Evolutionary conservation across 2,797 vertebrate species (phyloP).

Genomic region (Cyclopterus lumpus): DNA sequence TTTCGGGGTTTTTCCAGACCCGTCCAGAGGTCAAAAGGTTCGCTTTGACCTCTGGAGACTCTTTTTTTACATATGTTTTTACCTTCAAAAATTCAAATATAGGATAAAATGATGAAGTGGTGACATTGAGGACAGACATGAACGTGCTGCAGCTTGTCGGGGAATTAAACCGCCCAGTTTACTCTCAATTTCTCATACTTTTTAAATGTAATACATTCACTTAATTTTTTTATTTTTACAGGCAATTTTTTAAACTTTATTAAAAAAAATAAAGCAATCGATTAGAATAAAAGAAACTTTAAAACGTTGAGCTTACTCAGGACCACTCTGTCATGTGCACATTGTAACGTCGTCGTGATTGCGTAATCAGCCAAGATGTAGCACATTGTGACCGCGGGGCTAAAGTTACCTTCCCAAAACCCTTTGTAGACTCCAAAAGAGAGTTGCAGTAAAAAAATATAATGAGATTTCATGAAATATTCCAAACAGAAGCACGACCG

Average conservation of each 20-base stretch:
- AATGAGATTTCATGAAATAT: slow-evolving; percentile 85
- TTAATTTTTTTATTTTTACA: not conserved
- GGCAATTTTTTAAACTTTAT: not conserved
- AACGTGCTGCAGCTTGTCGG: not conserved
- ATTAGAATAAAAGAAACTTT: no score
- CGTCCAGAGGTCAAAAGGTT: not conserved
- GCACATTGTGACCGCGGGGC: no score
- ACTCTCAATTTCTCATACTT: not conserved
- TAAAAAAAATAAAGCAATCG: no score
- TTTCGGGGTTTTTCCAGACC: not conserved
- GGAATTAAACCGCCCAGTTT: not conserved
- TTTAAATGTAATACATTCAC: not conserved
- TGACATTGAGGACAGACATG: not conserved
- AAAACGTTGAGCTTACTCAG: no score
- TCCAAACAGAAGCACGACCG: slow-evolving; percentile 84
- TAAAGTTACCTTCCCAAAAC: no score
- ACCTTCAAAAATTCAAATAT: not conserved
- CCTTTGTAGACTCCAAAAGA: no score
- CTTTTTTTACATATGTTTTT: not conserved
- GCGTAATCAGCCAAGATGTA: no score
- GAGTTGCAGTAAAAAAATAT: slow-evolving; percentile 52
- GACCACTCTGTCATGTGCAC: no score
- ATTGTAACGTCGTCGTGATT: no score
- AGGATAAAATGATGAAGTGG: not conserved
- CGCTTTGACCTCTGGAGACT: not conserved